Percentiles rank a stretch among this genome's conserved stretches.
These are phyloP conservation scores for Epistrophe grossulariae DNA, from an alignment of 2,888 invertebrate genomes.

Conservation along the genomic window DNA sequence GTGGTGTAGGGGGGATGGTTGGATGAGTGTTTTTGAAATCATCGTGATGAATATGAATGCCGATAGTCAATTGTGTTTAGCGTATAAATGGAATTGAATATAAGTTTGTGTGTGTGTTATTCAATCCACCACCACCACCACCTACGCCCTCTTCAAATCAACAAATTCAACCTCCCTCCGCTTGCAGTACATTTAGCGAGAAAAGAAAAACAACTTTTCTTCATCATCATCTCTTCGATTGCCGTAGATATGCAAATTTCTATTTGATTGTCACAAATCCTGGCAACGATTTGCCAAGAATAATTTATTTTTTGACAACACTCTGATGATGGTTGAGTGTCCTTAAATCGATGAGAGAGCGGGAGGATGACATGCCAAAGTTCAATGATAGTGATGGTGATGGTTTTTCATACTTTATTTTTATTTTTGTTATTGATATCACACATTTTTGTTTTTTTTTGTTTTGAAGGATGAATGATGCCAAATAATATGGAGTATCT, in stretches of 20 bases:
- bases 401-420: constrained; percentile 7
- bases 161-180: background rate
- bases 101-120: background rate
- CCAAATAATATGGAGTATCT: constrained; percentile 61
- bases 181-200: constrained; percentile 26
- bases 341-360: background rate
- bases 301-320: constrained; percentile 49
- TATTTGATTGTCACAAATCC: constrained; percentile 67
- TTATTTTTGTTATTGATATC: constrained; percentile 1
- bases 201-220: constrained; percentile 52
- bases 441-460: constrained; percentile 1
- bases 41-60: constrained; percentile 59
- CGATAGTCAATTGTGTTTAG: constrained; percentile 36
- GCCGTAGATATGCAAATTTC: constrained; percentile 63
- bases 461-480: constrained; percentile 25
- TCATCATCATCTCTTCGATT: constrained; percentile 54
- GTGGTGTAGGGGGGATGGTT: background rate
- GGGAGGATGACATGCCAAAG: constrained; percentile 39
- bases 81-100: constrained; percentile 34
- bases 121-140: background rate
- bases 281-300: constrained; percentile 63
- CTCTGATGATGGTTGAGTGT: constrained; percentile 3
- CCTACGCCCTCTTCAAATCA: background rate
- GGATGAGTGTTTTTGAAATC: constrained; percentile 53
- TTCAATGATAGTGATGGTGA: constrained; percentile 32